Base-by-base conservation (phyloP, 2,797 vertebrate genomes). In the Simalia tracyae region DNA sequence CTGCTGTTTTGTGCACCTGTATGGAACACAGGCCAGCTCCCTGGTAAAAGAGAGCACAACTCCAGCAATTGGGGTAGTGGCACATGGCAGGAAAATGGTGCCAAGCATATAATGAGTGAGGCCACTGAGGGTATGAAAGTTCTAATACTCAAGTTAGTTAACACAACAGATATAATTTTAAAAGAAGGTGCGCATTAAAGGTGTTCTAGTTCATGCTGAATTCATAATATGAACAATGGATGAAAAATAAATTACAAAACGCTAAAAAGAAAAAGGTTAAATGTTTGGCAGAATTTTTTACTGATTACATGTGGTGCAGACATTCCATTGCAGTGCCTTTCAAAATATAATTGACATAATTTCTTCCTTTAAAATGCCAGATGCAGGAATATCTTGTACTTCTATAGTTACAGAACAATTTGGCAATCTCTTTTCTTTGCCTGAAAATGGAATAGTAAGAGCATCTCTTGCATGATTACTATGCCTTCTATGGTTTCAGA, bases 391-490 rank as follows among this genome's bases (percentile, higher is more conserved):
- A 60, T 84, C 61, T 85, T 89, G 84, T 28, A 91, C 89, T 86
- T n/a, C 26, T 10, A 26, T 5, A 68, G 93, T 36, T 54, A 96
- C 19, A 90, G 64, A 85, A 54, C 46, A 92, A 31, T 91, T 95
- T 95, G 87, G 87, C 86, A 86, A 12, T 88, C 94, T 91, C 88
- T 60, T 86, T 46, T 84, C 94, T 15, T 91, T n/a, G 61, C 19
- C 84, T 22, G 81, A 87, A 93, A 60, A 42, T 72, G 54, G 54
- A 93, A 92, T 85, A 90, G 59, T 86, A 68, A 76, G 54, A 61
- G 10, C 10, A 0, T 14, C 26, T 92, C 9, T 56, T 90, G 36
- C 31, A 8, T 28, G 68, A 0, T 0, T 17, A 64, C 0, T 0
- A 26, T 84, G 87, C 31, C 4, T 88, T 5, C 93, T 9, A 1